Conservation (phyloP, 2,888 invertebrate species). For the Flexamia atlantica region DNA sequence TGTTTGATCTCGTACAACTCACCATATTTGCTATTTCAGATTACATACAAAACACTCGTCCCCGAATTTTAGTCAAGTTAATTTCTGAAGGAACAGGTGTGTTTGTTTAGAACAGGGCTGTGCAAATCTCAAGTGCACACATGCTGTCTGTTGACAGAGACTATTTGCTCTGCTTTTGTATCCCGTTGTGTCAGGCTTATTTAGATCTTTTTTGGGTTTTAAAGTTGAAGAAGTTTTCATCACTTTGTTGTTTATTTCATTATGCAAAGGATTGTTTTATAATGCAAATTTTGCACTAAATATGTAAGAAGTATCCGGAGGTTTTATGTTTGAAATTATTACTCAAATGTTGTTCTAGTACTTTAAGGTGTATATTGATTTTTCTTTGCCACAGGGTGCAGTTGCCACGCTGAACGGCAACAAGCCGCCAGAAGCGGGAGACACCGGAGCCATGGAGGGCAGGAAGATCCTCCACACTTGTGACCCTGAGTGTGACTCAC, state of each 20-base stretch:
- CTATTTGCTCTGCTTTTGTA: background rate
- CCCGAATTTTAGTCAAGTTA: background rate
- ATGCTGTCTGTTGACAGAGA: constrained; percentile 14
- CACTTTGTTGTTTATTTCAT: too few species aligned
- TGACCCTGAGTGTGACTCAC: constrained; percentile 90
- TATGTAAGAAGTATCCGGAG: too few species aligned
- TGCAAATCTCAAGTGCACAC: constrained; percentile 14
- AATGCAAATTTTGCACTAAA: too few species aligned
- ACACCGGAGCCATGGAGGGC: constrained; percentile 69
- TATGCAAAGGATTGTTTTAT: too few species aligned
- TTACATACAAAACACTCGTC: background rate
- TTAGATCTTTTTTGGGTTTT: too few species aligned
- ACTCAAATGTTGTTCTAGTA: too few species aligned
- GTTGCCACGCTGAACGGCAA: constrained; percentile 85
- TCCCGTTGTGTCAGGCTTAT: background rate
- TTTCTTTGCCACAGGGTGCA: constrained; percentile 73
- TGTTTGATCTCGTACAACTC: too few species aligned
- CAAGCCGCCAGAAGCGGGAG: constrained; percentile 70
- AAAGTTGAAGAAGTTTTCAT: too few species aligned
- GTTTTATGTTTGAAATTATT: too few species aligned
- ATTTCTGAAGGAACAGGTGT: constrained; percentile 34
- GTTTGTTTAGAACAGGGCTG: background rate
- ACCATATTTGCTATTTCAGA: too few species aligned
- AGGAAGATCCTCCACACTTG: constrained; percentile 81
- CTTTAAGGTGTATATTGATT: too few species aligned